A percentile compares a stretch with the other conserved stretches of the same genome.
Conservation (phyloP, 2,888 invertebrate species). For the Drosophila histrio region DNA sequence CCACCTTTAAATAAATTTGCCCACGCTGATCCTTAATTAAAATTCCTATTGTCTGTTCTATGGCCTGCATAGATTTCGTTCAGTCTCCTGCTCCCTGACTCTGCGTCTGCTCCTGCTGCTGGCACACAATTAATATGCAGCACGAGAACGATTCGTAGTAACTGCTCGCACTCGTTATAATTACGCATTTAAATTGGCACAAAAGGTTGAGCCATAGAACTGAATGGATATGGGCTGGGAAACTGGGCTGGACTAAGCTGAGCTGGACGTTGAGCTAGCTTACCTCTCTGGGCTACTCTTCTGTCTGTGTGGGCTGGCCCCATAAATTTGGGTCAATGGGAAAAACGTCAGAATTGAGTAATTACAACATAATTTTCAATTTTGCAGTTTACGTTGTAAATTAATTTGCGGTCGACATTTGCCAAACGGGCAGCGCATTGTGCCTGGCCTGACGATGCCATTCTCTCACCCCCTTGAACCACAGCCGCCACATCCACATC, state of each 20-base stretch:
- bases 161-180: conserved; percentile 77
- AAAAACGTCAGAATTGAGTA: conserved; percentile 80
- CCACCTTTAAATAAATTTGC: conserved; percentile 74
- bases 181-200: conserved; percentile 79
- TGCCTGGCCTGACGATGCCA: conserved; percentile 25
- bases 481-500: conserved; percentile 3
- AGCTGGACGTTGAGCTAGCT: conserved; percentile 5
- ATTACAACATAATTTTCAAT: conserved; percentile 80
- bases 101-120: conserved; percentile 22
- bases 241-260: not conserved
- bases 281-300: not conserved
- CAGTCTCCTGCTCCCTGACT: conserved; percentile 8
- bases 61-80: conserved; percentile 58
- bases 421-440: conserved; percentile 44
- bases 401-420: conserved; percentile 79
- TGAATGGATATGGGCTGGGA: conserved; percentile 17
- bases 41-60: conserved; percentile 68
- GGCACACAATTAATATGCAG: conserved; percentile 76
- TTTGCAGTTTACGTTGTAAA: conserved; percentile 79
- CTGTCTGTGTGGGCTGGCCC: conserved; percentile 52
- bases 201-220: conserved; percentile 58
- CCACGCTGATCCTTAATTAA: conserved; percentile 75
- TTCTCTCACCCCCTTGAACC: not conserved
- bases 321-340: conserved; percentile 80
- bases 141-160: conserved; percentile 55